Conservation (phyloP, 1,140 invertebrate species). For the Penaeus indicus region DNA sequence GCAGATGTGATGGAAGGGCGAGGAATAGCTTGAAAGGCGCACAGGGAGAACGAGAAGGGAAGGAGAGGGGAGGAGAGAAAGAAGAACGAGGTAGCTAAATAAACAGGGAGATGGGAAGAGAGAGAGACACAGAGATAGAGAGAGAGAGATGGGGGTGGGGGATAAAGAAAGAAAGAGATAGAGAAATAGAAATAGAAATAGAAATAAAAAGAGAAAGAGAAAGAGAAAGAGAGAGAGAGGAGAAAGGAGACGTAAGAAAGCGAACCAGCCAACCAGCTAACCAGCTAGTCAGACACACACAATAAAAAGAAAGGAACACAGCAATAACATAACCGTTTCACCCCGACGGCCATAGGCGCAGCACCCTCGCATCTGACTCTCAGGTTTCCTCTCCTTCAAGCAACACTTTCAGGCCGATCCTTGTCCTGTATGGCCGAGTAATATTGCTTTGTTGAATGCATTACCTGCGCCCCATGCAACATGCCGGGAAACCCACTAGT, state of each 20-base stretch:
- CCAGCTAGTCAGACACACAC: background rate
- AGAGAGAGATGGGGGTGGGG: background rate
- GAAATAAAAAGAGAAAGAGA: background rate
- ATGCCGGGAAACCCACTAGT: too few relatives aligned
- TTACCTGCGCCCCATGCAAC: too few relatives aligned
- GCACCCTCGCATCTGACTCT: too few relatives aligned
- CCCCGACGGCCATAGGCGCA: too few relatives aligned
- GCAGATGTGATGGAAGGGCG: too few relatives aligned
- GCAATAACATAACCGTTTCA: too few relatives aligned
- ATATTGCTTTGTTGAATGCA: too few relatives aligned
- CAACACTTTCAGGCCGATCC: too few relatives aligned
- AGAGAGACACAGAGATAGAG: background rate
- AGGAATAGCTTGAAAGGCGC: background rate
- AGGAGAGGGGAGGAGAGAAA: background rate
- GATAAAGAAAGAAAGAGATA: background rate
- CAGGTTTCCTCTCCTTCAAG: too few relatives aligned
- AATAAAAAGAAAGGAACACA: background rate
- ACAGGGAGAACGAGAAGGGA: background rate
- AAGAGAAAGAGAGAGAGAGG: conserved; percentile 34
- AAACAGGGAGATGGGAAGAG: background rate
- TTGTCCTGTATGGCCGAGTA: too few relatives aligned
- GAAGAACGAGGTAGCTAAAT: background rate
- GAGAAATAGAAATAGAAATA: background rate
- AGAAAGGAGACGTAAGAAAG: conserved; percentile 1
- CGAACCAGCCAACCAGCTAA: background rate